Evolutionary conservation across 1,140 invertebrate species (phyloP).

Genomic region (Daktulosphaira vitifoliae): DNA sequence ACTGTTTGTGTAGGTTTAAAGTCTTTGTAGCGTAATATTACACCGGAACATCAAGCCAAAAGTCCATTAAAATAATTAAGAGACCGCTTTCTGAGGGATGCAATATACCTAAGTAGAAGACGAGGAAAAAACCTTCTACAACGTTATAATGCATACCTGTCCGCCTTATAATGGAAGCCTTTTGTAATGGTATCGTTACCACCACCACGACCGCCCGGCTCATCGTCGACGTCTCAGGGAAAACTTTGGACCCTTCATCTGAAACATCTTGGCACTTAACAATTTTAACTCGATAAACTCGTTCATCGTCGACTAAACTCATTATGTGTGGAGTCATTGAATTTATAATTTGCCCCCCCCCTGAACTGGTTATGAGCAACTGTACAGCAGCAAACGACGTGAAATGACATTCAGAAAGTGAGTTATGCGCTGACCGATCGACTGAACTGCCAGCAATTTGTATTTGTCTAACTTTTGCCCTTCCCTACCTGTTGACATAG

Average conservation of each 20-base stretch:
- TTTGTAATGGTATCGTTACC: not conserved
- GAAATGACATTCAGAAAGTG: conserved; percentile 6
- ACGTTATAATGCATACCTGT: not conserved
- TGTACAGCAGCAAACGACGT: conserved; percentile 12
- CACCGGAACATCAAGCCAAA: not conserved
- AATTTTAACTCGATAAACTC: not conserved
- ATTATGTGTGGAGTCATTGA: no score
- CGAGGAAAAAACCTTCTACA: not conserved
- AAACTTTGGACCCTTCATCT: not conserved
- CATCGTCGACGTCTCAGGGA: not conserved
- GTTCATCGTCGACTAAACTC: no score
- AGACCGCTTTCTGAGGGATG: not conserved
- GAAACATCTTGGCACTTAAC: not conserved
- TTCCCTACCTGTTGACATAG: not conserved
- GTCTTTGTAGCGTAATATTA: no score
- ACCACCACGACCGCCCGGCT: not conserved
- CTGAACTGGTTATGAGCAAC: no score
- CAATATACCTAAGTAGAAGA: no score
- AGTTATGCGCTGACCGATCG: conserved; percentile 4
- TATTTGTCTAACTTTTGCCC: not conserved
- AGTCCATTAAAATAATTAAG: conserved; percentile 22
- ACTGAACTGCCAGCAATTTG: conserved; percentile 1
- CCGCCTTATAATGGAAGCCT: not conserved
- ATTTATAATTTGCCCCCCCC: no score
- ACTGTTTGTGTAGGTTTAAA: no score